A percentile compares a stretch with the other conserved stretches of the same genome.
These are phyloP conservation scores for Odocoileus hemionus DNA, from an alignment of 2,113 vertebrate genomes.

Conservation along the genomic window DNA sequence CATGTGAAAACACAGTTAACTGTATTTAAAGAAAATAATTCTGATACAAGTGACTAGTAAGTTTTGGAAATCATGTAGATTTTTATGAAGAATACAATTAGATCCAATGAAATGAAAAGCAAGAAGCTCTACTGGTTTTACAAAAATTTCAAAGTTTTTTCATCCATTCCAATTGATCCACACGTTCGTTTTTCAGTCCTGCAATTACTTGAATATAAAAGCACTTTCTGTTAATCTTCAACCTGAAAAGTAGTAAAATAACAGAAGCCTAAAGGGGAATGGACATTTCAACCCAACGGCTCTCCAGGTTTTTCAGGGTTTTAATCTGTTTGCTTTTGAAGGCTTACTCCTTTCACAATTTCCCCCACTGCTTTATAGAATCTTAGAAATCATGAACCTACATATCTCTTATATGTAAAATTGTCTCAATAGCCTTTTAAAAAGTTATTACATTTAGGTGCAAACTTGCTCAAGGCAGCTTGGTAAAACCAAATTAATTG, in stretches of 20 bases:
- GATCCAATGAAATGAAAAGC: not conserved
- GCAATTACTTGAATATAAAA: conserved; percentile 14
- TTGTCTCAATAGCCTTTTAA: not conserved
- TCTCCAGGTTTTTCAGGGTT: not conserved
- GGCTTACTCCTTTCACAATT: not conserved
- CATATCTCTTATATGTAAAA: not conserved
- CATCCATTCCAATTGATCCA: not conserved
- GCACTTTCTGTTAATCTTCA: conserved; percentile 42
- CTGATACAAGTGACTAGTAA: not conserved
- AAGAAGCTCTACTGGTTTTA: not conserved
- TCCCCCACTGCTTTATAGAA: not conserved
- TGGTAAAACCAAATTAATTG: not conserved
- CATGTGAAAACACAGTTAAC: not conserved
- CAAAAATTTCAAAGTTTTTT: not conserved
- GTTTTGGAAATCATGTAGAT: conserved; percentile 7
- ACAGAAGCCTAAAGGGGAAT: not conserved
- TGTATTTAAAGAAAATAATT: conserved; percentile 14
- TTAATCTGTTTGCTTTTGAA: conserved; percentile 38
- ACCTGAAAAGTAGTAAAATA: conserved; percentile 7
- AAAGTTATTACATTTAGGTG: not conserved
- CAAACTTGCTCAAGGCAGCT: not conserved
- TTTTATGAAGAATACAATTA: not conserved
- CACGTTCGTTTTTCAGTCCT: not conserved
- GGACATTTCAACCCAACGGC: not conserved
- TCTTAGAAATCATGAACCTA: not conserved